Percentiles rank a stretch among this genome's conserved stretches.
These are phyloP conservation scores for Eira barbara DNA, from an alignment of 2,113 vertebrate species.

Conservation along the genomic window DNA sequence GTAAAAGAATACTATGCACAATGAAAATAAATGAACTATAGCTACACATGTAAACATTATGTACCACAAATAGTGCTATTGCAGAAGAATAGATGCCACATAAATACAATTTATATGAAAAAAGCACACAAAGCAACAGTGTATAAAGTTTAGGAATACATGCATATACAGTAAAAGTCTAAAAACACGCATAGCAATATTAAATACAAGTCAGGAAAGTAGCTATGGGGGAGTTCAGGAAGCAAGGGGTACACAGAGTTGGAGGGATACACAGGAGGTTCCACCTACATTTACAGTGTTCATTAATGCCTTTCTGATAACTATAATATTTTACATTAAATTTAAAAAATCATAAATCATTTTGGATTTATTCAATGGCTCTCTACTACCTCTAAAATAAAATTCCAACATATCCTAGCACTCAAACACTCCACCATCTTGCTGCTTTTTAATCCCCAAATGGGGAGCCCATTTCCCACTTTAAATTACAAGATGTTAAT, in stretches of 20 bases:
- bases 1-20: neutral
- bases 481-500: constrained; percentile 4
- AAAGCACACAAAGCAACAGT: neutral
- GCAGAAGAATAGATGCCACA: neutral
- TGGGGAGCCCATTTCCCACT: neutral
- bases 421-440: neutral
- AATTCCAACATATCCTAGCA: neutral
- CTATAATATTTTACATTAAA: neutral
- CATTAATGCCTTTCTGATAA: neutral
- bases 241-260: neutral
- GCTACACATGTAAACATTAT: neutral
- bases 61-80: neutral
- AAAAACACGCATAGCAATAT: neutral
- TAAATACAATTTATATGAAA: neutral
- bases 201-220: neutral
- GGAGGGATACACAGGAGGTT: neutral
- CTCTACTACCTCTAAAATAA: neutral
- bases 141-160: neutral
- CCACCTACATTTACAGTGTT: neutral
- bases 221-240: neutral
- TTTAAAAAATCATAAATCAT: neutral
- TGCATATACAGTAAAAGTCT: neutral
- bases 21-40: neutral
- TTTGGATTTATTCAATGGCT: neutral
- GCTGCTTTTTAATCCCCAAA: neutral